Percentiles rank a stretch among this genome's conserved stretches.
phyloP scores from a whole-genome alignment of 2,888 invertebrate species.

The Petrophora chlorosata region DNA sequence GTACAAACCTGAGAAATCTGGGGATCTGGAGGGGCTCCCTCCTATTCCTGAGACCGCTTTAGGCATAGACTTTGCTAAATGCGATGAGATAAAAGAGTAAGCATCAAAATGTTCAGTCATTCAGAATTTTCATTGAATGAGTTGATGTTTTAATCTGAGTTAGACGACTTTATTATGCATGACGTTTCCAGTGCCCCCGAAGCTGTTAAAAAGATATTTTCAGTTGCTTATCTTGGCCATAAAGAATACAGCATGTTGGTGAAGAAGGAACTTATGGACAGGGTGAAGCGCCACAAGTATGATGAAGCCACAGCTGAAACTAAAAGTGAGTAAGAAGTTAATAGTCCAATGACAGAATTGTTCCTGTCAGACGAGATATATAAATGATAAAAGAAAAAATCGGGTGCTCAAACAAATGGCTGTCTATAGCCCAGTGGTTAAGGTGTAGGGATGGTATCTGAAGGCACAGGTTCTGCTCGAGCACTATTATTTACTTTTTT shows the following conservation, averaged over 20 bases:
- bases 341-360: too few relatives aligned
- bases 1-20: conserved; percentile 87
- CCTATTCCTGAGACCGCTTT: conserved; percentile 79
- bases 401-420: too few relatives aligned
- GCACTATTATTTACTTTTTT: too few relatives aligned
- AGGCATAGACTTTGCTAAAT: conserved; percentile 80
- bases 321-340: conserved; percentile 78
- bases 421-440: too few relatives aligned
- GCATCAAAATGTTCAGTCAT: conserved; percentile 35
- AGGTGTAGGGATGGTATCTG: too few relatives aligned
- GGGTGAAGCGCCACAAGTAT: conserved; percentile 87
- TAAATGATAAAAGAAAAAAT: too few relatives aligned
- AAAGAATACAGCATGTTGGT: conserved; percentile 79
- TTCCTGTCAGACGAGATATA: too few relatives aligned
- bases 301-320: conserved; percentile 89
- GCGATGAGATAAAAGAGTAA: conserved; percentile 88
- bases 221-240: conserved; percentile 86
- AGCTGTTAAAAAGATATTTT: conserved; percentile 87
- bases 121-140: neutral
- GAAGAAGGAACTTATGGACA: conserved; percentile 79
- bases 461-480: too few relatives aligned
- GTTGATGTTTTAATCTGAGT: too few relatives aligned
- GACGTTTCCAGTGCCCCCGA: conserved; percentile 85
- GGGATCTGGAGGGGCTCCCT: conserved; percentile 86
- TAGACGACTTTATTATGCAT: too few relatives aligned